Percentiles rank a stretch among this genome's conserved stretches.
Conservation (phyloP, 2,888 invertebrate genomes). For the Drosophila robusta region DNA sequence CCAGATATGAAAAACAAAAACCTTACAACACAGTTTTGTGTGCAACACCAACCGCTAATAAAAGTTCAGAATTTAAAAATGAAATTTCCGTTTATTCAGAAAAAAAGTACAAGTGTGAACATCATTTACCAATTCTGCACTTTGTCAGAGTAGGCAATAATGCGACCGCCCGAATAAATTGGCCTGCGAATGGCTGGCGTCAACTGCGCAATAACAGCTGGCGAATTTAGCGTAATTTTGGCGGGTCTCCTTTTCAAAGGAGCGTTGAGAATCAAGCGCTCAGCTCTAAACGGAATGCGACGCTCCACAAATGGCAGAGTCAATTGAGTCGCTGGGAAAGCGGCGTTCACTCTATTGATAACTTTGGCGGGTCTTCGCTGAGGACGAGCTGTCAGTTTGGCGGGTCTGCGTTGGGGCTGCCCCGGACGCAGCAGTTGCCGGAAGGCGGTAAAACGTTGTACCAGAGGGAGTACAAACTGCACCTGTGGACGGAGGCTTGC, state of each 20-base stretch:
- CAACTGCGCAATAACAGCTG: slow-evolving; percentile 44
- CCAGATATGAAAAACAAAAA: background rate
- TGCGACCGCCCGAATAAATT: slow-evolving; percentile 42
- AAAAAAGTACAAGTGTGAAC: slow-evolving; percentile 6
- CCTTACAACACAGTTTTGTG: background rate
- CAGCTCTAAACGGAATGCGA: slow-evolving; percentile 55
- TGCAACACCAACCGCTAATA: background rate
- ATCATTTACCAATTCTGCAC: slow-evolving; percentile 60
- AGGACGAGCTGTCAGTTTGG: slow-evolving; percentile 53
- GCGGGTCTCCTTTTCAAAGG: slow-evolving; percentile 48
- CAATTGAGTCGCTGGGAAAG: slow-evolving; percentile 56
- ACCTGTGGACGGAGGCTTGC: slow-evolving; percentile 67
- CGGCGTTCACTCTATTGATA: slow-evolving; percentile 39
- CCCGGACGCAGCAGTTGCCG: slow-evolving; percentile 60
- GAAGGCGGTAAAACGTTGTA: slow-evolving; percentile 70
- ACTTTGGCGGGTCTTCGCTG: slow-evolving; percentile 51
- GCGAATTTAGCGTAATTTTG: slow-evolving; percentile 21
- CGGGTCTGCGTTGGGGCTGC: slow-evolving; percentile 54
- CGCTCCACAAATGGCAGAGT: slow-evolving; percentile 67
- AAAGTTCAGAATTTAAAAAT: background rate
- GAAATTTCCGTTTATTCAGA: slow-evolving; percentile 23
- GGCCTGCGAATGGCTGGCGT: slow-evolving; percentile 55
- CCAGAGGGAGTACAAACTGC: slow-evolving; percentile 67
- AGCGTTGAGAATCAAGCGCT: slow-evolving; percentile 58
- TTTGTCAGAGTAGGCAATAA: slow-evolving; percentile 63